These are phyloP conservation scores for Gambelia wislizenii DNA, from an alignment of 2,797 vertebrate genomes.

Conservation along the genomic window DNA sequence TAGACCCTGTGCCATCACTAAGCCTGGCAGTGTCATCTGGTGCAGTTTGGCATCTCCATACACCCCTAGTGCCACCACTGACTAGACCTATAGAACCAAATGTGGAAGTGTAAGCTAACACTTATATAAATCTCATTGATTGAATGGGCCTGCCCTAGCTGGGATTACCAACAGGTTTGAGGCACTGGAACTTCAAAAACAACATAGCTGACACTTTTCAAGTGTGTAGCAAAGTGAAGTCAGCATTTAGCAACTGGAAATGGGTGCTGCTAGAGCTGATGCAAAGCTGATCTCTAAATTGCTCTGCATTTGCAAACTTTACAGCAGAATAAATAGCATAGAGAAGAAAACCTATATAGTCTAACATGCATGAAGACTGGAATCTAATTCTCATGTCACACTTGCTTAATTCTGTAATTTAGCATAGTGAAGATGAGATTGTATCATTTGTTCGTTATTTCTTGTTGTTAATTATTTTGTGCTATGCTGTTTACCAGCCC, in stretches of 20 bases:
- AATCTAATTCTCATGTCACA: conserved; percentile 63
- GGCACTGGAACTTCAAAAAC: conserved; percentile 43
- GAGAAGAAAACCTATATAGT: conserved; percentile 65
- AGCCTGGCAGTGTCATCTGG: too few species aligned
- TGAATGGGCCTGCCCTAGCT: too few species aligned
- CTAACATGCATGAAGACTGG: conserved; percentile 43
- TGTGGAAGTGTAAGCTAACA: too few species aligned
- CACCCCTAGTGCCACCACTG: too few species aligned
- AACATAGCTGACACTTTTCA: conserved; percentile 61
- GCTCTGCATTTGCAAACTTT: conserved; percentile 68
- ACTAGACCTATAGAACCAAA: too few species aligned
- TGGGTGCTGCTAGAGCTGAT: conserved; percentile 66
- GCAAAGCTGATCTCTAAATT: conserved; percentile 67
- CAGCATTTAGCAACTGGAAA: conserved; percentile 57
- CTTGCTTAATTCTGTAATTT: conserved; percentile 70
- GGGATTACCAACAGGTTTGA: too few species aligned
- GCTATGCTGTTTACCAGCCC: neutral
- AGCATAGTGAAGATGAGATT: conserved; percentile 41
- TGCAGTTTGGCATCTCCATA: too few species aligned
- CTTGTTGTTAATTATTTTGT: conserved; percentile 36
- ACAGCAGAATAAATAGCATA: conserved; percentile 59
- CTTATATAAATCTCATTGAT: too few species aligned
- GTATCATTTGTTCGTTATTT: conserved; percentile 25
- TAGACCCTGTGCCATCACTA: too few species aligned
- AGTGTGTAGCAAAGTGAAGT: conserved; percentile 53